Evolutionary conservation across 1,140 invertebrate genomes (phyloP).

Genomic region (Drosophila nikananu): DNA sequence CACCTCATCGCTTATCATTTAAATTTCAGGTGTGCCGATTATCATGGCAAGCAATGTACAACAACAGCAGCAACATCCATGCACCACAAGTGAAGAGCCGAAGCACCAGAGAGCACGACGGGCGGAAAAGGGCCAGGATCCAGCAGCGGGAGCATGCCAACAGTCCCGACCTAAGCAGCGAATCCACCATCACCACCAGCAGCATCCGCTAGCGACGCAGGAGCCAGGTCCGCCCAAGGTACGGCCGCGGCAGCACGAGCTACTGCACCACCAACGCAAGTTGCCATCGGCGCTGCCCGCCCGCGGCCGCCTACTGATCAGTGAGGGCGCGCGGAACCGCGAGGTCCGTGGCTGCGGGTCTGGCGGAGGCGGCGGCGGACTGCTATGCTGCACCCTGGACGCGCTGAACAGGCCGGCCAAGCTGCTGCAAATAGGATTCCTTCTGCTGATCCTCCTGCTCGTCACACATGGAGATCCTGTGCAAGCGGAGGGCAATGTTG

Average conservation of each 20-base stretch:
- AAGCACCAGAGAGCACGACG: slow-evolving; percentile 45
- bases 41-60: slow-evolving; percentile 84
- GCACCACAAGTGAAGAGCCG: slow-evolving; percentile 54
- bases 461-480: slow-evolving; percentile 68
- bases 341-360: slow-evolving; percentile 29
- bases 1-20: not conserved
- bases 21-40: slow-evolving; percentile 76
- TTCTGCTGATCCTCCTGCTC: slow-evolving; percentile 69
- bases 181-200: slow-evolving; percentile 24
- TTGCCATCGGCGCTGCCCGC: slow-evolving; percentile 12
- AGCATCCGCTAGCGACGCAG: slow-evolving; percentile 6
- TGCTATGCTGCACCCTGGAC: slow-evolving; percentile 64
- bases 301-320: slow-evolving; percentile 40
- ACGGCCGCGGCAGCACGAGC: slow-evolving; percentile 31
- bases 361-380: slow-evolving; percentile 38
- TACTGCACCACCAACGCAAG: slow-evolving; percentile 44
- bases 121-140: slow-evolving; percentile 20
- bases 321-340: slow-evolving; percentile 25
- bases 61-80: slow-evolving; percentile 67
- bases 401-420: slow-evolving; percentile 47
- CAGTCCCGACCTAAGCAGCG: slow-evolving; percentile 30
- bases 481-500: slow-evolving; percentile 80
- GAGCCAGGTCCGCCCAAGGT: slow-evolving; percentile 2
- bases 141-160: slow-evolving; percentile 35
- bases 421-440: slow-evolving; percentile 58